Evolutionary conservation across 2,797 vertebrate species (phyloP), one percentile per base, ranked within the genome.

Genomic region (Neolamprologus multifasciatus): DNA sequence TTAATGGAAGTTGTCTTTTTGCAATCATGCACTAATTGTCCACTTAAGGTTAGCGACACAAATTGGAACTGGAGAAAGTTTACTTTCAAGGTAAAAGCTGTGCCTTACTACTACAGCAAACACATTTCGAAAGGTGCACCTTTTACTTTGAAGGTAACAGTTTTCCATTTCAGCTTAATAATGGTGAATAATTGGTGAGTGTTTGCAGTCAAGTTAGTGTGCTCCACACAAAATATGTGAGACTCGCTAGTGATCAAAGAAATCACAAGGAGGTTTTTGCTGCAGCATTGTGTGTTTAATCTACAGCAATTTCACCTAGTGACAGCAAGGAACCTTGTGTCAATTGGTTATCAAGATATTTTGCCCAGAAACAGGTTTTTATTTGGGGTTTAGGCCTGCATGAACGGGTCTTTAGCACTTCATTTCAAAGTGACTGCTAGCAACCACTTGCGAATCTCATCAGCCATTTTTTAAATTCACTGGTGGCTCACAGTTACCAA

Each of bases 361-460:
- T 64, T 64, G 17, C 31, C 31, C 17, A 64, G 59, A 4, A 64
- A 8, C 10, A 64, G 59, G 31, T 36, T 64, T 64, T 64, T n/a
- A 64, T 64, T 36, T 0, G 3, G 31, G 31, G 59, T 64, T 36
- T 64, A 64, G 10, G 17, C 59, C 10, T 1, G 31, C 31, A 36
- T 64, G 1, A 64, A 36, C 1, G 0, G 6, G 0, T 36, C 31
- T 64, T 64, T 36, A 36, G 59, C 59, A 64, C 31, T n/a, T 36
- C 0, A 64, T 64, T 64, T 36, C 59, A 64, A 64, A 64, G 17
- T 64, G 17, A 64, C 59, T 36, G 59, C 31, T 1, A 62, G 57
- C 31, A 62, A 36, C 57, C 31, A 36, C 31, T 36, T 36, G 31
- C 31, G 0, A 64, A 36, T 64, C 59, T 64, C 31, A 64, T n/a